Evolutionary conservation across 2,888 invertebrate species (phyloP), one percentile per base, ranked within the genome.

Genomic region (Oegoconia quadripuncta): DNA sequence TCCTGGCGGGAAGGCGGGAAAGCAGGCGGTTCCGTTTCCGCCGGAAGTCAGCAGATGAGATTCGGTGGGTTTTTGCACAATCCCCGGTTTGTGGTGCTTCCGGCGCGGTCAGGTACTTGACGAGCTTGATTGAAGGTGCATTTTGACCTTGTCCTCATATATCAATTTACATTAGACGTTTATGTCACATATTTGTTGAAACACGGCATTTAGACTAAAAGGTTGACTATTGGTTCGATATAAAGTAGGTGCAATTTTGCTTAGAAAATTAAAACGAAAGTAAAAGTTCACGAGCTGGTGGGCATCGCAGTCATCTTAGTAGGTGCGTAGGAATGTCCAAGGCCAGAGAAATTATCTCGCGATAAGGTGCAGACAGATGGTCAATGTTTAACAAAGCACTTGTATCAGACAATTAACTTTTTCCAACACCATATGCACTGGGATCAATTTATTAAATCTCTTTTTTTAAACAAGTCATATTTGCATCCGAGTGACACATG

Each of bases 401-500:
- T 86, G 83, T 67, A 64, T 52, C 61, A 59, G 69, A 72, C 72
- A 69, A 77, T 76, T 69, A 73, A 68, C 75, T 83, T 82, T 82
- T 82, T 76, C 67, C 60, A 62, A 60, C 81, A 57, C 74, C 86
- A 86, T 84, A 69, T 80, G 86, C 76, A 69, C 49, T 55, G 52
- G 62, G 65, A 58, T 64, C 59, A 54, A 55, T 58, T 63, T 75
- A 80, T 75, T 65, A 73, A 74, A 76, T 69, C 69, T 66, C 57
- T 47, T 53, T 71, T 76, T 64, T 61, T 59, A 47, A 55, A 31
- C 26, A 50, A 63, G 56, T 76, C 80, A 80, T 83, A 84, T 84
- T 86, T 84, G 83, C 86, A 87, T 84, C 79, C 68, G 50, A 76
- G 64, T 76, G 80, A 78, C 83, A 86, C 77, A 76, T 84, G 84